phyloP scores from a whole-genome alignment of 2,113 vertebrate genomes.

The Aptenodytes forsteri region DNA sequence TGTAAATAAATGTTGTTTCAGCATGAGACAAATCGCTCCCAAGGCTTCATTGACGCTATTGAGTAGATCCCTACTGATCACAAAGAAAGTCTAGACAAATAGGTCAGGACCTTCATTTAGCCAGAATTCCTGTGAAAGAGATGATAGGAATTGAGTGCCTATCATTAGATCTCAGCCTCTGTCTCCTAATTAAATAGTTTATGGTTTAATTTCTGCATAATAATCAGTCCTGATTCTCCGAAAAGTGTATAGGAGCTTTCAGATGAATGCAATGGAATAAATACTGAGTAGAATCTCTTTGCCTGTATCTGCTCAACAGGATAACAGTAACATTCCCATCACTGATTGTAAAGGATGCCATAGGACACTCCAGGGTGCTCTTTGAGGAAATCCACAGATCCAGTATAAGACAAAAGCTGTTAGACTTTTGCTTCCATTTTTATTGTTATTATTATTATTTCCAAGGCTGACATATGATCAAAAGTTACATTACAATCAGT shows the following conservation, averaged over 20 bases:
- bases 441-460: slow-evolving; percentile 22
- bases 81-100: not conserved
- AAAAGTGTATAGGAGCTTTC: not conserved
- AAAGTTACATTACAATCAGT: slow-evolving; percentile 22
- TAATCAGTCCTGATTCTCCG: not conserved
- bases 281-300: not conserved
- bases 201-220: not conserved
- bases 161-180: not conserved
- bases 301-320: not conserved
- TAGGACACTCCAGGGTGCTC: not conserved
- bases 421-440: not conserved
- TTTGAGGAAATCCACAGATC: not conserved
- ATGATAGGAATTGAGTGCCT: not conserved
- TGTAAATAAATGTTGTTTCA: not conserved
- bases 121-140: not conserved
- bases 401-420: not conserved
- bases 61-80: not conserved
- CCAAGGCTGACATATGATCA: not conserved
- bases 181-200: not conserved
- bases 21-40: not conserved
- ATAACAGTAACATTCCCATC: not conserved
- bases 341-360: not conserved
- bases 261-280: not conserved
- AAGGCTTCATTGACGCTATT: not conserved
- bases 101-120: not conserved